Conservation (phyloP, 2,797 vertebrate species). For the Enteromius radiatus region DNA sequence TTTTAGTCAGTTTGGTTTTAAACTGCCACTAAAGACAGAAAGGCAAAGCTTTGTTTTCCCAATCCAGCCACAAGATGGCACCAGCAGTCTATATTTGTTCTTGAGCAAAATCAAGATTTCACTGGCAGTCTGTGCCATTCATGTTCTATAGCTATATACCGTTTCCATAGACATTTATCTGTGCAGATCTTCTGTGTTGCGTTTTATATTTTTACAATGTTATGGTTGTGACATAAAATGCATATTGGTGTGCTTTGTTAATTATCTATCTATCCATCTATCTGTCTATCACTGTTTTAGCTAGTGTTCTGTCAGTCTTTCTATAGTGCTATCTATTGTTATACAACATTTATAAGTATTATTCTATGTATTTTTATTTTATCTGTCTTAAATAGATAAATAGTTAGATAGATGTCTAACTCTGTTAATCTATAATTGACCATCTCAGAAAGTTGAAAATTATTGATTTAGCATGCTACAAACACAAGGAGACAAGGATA, state of each 20-base stretch:
- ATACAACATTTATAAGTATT: not conserved
- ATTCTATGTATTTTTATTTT: not conserved
- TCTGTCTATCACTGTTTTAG: not conserved
- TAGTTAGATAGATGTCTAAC: not conserved
- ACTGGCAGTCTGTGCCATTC: not conserved
- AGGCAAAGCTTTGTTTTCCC: not conserved
- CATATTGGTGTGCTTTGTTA: not conserved
- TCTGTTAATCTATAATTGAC: not conserved
- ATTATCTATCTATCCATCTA: too few relatives aligned
- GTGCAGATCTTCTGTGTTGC: not conserved
- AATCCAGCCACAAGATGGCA: slow-evolving; percentile 51
- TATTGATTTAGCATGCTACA: not conserved
- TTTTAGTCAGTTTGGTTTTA: not conserved
- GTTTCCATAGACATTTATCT: not conserved
- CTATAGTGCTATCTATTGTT: not conserved
- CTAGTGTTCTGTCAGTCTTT: not conserved
- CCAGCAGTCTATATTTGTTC: slow-evolving; percentile 41
- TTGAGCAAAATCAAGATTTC: slow-evolving; percentile 2
- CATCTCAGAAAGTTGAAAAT: not conserved
- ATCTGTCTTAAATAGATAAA: not conserved
- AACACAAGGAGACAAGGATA: not conserved
- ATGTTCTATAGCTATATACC: not conserved
- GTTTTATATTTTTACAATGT: not conserved
- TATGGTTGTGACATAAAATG: not conserved
- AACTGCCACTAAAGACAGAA: not conserved